Base-by-base conservation (phyloP, 1,140 invertebrate genomes). In the Aphidius gifuensis region DNA sequence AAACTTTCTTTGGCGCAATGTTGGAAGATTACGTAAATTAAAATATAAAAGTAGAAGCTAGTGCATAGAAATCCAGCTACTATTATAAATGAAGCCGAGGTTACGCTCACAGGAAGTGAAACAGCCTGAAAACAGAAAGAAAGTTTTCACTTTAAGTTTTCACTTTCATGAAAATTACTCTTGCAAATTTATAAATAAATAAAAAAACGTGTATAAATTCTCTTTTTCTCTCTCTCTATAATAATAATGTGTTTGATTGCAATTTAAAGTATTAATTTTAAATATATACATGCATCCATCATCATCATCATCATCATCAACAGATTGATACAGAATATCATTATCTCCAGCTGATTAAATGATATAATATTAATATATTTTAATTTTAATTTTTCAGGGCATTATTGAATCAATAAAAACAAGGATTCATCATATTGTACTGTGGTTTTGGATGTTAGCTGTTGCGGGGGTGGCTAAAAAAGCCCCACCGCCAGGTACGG, bases 51-150 rank as follows among this genome's bases (percentile, higher is more conserved):
- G 48, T 51, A 53, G 49, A 40, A 56, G 59, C 50, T 58, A 32
- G 23, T 32, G 54, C 65, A 60, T 47, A 65, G 40, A 61, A 51
- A 58, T 58, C n/a, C 55, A 64, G 55, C 60, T 58, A 68, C 6
- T 58, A 67, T 61, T 60, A 44, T 53, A 56, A 38, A 63, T 62
- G 66, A 58, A 68, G 62, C 71, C 68, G 65, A 74, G 64, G 71
- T 80, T 80, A 80, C 75, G 77, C 74, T 72, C 77, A 71, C 76
- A 79, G 78, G 78, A 80, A 80, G 79, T 80, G 77, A 80, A 80
- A 80, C 71, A 80, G 75, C 71, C 69, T 71, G 65, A 66, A 65
- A 66, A 70, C 67, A 75, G 78, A 80, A 81, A 81, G 79, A 81
- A 81, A 81, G 78, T 79, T 81, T 76, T 79, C 77, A 75, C 75